phyloP scores from a whole-genome alignment of 1,140 invertebrate genomes.

The Caenorhabditis inopinata region DNA sequence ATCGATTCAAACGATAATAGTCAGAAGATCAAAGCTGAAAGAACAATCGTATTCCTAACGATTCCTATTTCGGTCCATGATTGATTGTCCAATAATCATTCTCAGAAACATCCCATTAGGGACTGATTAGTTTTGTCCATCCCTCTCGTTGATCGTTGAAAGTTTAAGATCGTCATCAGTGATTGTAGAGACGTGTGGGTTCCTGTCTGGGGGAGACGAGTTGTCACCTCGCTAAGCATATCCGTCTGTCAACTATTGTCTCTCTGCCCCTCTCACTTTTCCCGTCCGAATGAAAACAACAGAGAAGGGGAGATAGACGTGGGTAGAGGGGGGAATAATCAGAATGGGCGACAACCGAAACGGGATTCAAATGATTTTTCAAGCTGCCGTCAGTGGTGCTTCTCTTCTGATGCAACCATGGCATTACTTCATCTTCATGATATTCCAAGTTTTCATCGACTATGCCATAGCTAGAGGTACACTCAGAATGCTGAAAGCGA shows the following conservation, averaged over 20 bases:
- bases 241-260: slow-evolving; percentile 5
- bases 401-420: slow-evolving; percentile 9
- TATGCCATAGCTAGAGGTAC: neutral
- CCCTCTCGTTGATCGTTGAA: neutral
- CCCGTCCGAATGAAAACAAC: neutral
- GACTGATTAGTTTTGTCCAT: neutral
- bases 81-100: too few relatives aligned
- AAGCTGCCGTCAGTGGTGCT: slow-evolving; percentile 19
- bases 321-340: neutral
- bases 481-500: too few relatives aligned
- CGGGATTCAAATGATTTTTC: slow-evolving; percentile 28
- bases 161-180: slow-evolving; percentile 27
- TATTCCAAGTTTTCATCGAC: slow-evolving; percentile 7
- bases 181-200: neutral
- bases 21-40: slow-evolving; percentile 26
- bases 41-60: too few relatives aligned
- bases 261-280: neutral
- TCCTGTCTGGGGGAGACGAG: neutral
- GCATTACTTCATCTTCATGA: slow-evolving; percentile 1
- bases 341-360: neutral
- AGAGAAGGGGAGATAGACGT: neutral
- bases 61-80: too few relatives aligned
- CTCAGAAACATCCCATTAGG: too few relatives aligned
- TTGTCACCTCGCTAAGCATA: slow-evolving; percentile 6
- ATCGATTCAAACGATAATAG: too few relatives aligned